Conservation (phyloP, 1,140 invertebrate genomes). For the Helicoverpa zea region DNA sequence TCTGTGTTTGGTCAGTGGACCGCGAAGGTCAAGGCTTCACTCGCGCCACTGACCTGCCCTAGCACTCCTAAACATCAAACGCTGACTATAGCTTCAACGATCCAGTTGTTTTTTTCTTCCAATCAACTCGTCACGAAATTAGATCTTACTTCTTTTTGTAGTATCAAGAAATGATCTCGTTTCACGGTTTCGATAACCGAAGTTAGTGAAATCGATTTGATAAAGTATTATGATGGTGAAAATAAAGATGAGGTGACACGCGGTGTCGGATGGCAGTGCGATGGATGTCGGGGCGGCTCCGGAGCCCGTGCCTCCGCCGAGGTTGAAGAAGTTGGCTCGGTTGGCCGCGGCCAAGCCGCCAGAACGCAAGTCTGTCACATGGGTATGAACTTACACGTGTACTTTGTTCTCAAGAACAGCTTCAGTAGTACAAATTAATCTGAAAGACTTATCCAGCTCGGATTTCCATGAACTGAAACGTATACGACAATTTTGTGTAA, state of each 20-base stretch:
- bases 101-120: constrained; percentile 35
- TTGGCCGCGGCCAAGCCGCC: constrained; percentile 70
- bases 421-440: background rate
- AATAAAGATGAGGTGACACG: constrained; percentile 36
- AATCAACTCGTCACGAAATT: constrained; percentile 2
- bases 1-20: constrained; percentile 76
- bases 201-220: constrained; percentile 71
- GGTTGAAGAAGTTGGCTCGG: constrained; percentile 81
- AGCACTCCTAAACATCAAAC: constrained; percentile 41
- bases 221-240: constrained; percentile 31
- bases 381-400: constrained; percentile 64
- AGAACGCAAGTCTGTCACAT: constrained; percentile 76
- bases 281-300: constrained; percentile 50
- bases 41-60: constrained; percentile 68
- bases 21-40: constrained; percentile 82
- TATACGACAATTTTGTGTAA: background rate
- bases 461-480: background rate
- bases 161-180: constrained; percentile 57
- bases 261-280: constrained; percentile 46
- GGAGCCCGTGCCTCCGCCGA: constrained; percentile 79
- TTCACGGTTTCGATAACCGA: constrained; percentile 72
- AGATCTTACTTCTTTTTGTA: constrained; percentile 35
- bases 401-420: background rate
- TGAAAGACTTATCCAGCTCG: too few relatives aligned
- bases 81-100: background rate